Evolutionary conservation across 1,140 invertebrate genomes (phyloP).

Genomic region (Drosophila orena): DNA sequence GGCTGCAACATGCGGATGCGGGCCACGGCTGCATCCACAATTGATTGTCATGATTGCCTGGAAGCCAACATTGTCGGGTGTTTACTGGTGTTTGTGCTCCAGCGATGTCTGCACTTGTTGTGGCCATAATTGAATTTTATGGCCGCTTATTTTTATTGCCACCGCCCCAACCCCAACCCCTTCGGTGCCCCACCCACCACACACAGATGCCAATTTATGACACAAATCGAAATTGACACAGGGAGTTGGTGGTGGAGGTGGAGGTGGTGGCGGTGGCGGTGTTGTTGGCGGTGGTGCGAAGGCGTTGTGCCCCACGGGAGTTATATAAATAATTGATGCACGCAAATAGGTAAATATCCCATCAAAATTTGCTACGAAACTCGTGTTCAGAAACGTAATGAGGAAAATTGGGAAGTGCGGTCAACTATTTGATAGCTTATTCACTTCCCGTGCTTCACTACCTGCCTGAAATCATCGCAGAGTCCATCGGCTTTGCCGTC

Average conservation of each 20-base stretch:
- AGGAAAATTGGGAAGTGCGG: conserved; percentile 46
- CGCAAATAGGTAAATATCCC: conserved; percentile 77
- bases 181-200: background rate
- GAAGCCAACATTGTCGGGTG: conserved; percentile 31
- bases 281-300: background rate
- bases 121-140: conserved; percentile 82
- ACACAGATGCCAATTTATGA: conserved; percentile 73
- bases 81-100: conserved; percentile 10
- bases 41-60: conserved; percentile 76
- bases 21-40: conserved; percentile 63
- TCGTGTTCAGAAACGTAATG: conserved; percentile 27
- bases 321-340: conserved; percentile 73
- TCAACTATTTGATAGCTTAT: conserved; percentile 28
- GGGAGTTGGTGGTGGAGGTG: background rate
- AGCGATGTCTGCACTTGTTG: conserved; percentile 72
- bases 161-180: background rate
- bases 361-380: conserved; percentile 47
- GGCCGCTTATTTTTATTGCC: conserved; percentile 80
- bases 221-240: conserved; percentile 66
- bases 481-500: conserved; percentile 5
- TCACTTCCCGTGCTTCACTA: conserved; percentile 19
- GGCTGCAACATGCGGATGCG: conserved; percentile 8
- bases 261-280: background rate
- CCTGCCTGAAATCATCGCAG: background rate
- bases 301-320: conserved; percentile 6